Conservation (phyloP, 2,113 vertebrate species). For the Phocoena sinus region DNA sequence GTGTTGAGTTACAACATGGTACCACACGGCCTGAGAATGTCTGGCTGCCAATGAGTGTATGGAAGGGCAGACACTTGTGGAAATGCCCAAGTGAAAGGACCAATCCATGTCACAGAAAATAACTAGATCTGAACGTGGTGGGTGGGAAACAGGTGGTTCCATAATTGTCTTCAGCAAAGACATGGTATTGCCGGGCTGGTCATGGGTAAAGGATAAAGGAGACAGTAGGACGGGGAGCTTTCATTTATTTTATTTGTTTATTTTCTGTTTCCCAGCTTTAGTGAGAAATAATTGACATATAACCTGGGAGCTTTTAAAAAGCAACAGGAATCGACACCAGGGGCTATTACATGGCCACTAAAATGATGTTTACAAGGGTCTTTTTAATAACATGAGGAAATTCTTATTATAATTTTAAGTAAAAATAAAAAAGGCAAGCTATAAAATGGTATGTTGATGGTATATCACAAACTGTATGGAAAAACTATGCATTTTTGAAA, state of each 20-base stretch:
- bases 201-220: slow-evolving; percentile 27
- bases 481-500: neutral
- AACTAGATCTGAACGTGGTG: neutral
- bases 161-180: slow-evolving; percentile 25
- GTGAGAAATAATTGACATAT: neutral
- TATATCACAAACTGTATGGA: neutral
- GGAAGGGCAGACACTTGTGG: neutral
- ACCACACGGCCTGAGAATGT: neutral
- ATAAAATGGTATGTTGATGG: slow-evolving; percentile 10
- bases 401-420: slow-evolving; percentile 35
- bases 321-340: slow-evolving; percentile 29
- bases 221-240: neutral
- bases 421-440: neutral
- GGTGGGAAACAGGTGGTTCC: neutral
- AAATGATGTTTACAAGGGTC: slow-evolving; percentile 10
- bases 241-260: neutral
- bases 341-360: slow-evolving; percentile 8
- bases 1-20: neutral
- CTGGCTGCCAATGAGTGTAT: neutral
- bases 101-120: neutral
- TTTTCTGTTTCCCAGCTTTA: neutral
- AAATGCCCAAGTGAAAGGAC: slow-evolving; percentile 21
- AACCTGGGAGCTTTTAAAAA: slow-evolving; percentile 35
- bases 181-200: neutral
- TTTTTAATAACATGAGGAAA: slow-evolving; percentile 46